Evolutionary conservation across 2,888 invertebrate genomes (phyloP).

Genomic region (Yponomeuta plumbellus): DNA sequence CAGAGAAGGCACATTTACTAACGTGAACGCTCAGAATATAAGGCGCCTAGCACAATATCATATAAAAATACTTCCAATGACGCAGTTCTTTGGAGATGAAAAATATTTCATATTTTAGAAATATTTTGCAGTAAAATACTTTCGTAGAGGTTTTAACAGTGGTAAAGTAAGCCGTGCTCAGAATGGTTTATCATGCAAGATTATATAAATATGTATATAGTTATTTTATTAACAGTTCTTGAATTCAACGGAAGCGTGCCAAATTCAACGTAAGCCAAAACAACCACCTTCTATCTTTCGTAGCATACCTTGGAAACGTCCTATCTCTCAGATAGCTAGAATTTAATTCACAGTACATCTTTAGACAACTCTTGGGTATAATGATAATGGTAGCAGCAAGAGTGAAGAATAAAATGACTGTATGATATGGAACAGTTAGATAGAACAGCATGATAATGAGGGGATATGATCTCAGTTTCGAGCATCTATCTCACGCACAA

Average conservation of each 20-base stretch:
- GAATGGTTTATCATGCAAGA: conserved; percentile 6
- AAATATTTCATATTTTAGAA: too few species aligned
- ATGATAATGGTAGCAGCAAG: conserved; percentile 17
- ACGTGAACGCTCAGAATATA: background rate
- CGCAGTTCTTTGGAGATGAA: too few species aligned
- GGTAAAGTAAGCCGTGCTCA: conserved; percentile 10
- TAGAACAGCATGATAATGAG: conserved; percentile 12
- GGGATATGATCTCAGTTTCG: conserved; percentile 7
- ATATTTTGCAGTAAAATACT: too few species aligned
- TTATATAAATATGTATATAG: too few species aligned
- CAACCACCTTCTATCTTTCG: conserved; percentile 45
- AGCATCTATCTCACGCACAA: background rate
- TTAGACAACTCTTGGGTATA: conserved; percentile 14
- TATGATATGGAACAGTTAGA: background rate
- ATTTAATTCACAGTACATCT: conserved; percentile 30
- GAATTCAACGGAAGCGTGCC: conserved; percentile 57
- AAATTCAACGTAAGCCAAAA: conserved; percentile 55
- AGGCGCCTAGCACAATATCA: background rate
- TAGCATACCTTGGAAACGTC: conserved; percentile 92
- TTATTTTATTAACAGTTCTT: background rate
- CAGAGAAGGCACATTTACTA: too few species aligned
- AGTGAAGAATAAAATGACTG: background rate
- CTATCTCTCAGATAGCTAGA: conserved; percentile 93
- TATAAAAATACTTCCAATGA: too few species aligned
- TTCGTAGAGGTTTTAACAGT: background rate